Evolutionary conservation across 2,797 vertebrate species (phyloP).

Genomic region (Fistularia tabacaria): DNA sequence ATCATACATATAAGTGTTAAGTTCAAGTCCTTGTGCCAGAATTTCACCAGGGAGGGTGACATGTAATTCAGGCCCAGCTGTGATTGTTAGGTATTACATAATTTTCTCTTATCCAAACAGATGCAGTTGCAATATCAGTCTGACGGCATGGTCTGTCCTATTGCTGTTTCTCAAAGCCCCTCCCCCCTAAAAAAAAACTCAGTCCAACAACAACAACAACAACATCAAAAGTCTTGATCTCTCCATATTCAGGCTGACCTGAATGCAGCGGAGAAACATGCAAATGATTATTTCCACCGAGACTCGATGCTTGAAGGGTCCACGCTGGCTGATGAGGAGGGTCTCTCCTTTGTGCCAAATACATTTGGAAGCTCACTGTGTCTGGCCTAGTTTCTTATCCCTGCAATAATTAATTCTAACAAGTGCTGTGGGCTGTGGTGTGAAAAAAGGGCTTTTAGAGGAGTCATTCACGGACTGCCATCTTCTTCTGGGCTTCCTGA

Average conservation of each 20-base stretch:
- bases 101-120: conserved; percentile 23
- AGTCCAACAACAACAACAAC: too few species aligned
- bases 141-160: neutral
- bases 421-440: conserved; percentile 41
- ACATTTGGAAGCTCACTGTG: conserved; percentile 31
- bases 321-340: conserved; percentile 25
- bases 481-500: conserved; percentile 14
- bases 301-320: conserved; percentile 4
- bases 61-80: conserved; percentile 14
- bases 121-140: conserved; percentile 20
- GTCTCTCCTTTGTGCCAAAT: conserved; percentile 44
- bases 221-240: too few species aligned
- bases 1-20: too few species aligned
- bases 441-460: conserved; percentile 33
- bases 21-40: conserved; percentile 1
- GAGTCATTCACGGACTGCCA: conserved; percentile 9
- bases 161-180: neutral
- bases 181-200: conserved; percentile 4
- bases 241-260: conserved; percentile 9
- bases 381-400: conserved; percentile 68
- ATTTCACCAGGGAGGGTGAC: conserved; percentile 7
- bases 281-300: conserved; percentile 42
- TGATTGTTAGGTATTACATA: conserved; percentile 34
- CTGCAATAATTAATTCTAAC: conserved; percentile 69
- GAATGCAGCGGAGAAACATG: conserved; percentile 35